phyloP scores from a whole-genome alignment of 2,888 invertebrate species.

The Parthenolecanium corni region DNA sequence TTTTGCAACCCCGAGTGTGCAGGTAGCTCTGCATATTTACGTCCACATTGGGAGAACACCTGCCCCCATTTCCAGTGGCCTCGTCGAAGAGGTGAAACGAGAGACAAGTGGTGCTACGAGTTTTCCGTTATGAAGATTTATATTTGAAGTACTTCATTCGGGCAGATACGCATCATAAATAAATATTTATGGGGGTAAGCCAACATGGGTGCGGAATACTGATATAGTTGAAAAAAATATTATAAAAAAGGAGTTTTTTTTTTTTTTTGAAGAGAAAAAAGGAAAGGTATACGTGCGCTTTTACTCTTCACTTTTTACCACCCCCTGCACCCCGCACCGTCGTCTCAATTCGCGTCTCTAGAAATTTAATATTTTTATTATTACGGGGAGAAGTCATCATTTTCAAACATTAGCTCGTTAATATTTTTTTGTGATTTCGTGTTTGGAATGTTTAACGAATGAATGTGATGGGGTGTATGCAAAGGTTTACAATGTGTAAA shows the following conservation, averaged over 20 bases:
- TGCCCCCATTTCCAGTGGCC: not conserved
- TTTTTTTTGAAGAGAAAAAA: no score
- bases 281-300: no score
- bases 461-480: no score
- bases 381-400: not conserved
- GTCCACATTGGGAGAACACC: not conserved
- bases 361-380: conserved; percentile 1
- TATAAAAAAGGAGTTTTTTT: no score
- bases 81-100: not conserved
- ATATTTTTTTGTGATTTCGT: no score
- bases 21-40: no score
- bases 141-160: not conserved
- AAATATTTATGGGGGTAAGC: conserved; percentile 1
- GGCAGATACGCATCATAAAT: conserved; percentile 2
- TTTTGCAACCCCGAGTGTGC: no score
- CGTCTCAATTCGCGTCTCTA: not conserved
- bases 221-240: not conserved
- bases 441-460: no score
- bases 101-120: not conserved
- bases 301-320: not conserved
- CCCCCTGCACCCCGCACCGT: not conserved
- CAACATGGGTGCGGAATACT: not conserved
- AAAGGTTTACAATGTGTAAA: no score
- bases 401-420: no score
- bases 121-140: not conserved